These are phyloP conservation scores for Acrobasis repandana DNA, from an alignment of 2,888 invertebrate genomes.

Conservation along the genomic window DNA sequence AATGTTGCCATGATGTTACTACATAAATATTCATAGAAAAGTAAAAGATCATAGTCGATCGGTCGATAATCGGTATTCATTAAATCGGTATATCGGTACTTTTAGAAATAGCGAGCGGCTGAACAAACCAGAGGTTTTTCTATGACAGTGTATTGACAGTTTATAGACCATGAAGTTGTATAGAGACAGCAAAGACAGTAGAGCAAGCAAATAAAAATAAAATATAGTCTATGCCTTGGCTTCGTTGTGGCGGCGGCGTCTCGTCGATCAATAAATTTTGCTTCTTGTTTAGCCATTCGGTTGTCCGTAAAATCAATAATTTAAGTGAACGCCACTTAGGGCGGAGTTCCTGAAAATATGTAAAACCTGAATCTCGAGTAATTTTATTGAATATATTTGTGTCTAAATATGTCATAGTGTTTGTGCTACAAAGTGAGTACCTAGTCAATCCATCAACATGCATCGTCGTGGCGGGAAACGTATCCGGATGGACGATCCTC, in stretches of 20 bases:
- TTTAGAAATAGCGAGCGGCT: too few relatives aligned
- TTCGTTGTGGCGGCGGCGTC: background rate
- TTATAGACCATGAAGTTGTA: too few relatives aligned
- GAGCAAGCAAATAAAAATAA: too few relatives aligned
- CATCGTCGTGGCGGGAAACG: conserved; percentile 93
- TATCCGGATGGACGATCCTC: conserved; percentile 96
- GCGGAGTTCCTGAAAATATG: conserved; percentile 2
- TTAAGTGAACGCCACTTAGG: background rate
- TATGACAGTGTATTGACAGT: too few relatives aligned
- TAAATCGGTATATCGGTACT: too few relatives aligned
- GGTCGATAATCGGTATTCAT: too few relatives aligned
- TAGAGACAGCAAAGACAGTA: too few relatives aligned
- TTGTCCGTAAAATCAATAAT: background rate
- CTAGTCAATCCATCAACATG: conserved; percentile 79
- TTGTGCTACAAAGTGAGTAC: conserved; percentile 5
- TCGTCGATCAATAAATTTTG: background rate
- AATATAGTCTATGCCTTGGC: too few relatives aligned
- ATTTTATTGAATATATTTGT: background rate
- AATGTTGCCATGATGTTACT: too few relatives aligned
- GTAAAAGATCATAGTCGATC: too few relatives aligned
- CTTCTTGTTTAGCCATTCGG: background rate
- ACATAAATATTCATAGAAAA: too few relatives aligned
- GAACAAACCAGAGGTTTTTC: too few relatives aligned
- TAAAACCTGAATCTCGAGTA: background rate
- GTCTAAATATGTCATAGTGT: background rate